phyloP scores from a whole-genome alignment of 2,797 vertebrate genomes.

The Microcaecilia unicolor region DNA sequence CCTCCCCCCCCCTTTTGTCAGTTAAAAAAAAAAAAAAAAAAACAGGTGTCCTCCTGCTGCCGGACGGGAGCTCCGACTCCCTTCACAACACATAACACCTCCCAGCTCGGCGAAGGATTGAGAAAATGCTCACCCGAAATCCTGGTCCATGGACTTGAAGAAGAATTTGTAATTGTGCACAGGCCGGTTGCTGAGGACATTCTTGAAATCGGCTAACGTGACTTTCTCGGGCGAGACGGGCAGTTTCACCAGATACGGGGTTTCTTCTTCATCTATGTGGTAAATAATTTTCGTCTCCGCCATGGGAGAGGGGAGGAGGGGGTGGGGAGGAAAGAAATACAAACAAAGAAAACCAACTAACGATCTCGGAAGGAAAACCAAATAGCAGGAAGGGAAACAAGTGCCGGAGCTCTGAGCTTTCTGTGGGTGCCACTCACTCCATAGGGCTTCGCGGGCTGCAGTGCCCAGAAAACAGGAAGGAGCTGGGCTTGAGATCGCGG shows the following conservation, averaged over 20 bases:
- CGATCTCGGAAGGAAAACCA: too few species aligned
- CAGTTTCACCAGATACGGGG: conserved; percentile 93
- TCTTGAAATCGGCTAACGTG: conserved; percentile 94
- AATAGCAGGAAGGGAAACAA: too few species aligned
- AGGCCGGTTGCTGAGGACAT: conserved; percentile 92
- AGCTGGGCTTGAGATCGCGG: conserved; percentile 4
- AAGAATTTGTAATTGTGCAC: conserved; percentile 96
- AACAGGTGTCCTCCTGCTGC: conserved; percentile 15
- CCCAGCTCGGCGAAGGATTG: too few species aligned
- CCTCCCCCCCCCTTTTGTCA: too few species aligned
- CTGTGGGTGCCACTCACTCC: conserved; percentile 5
- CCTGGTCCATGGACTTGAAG: conserved; percentile 98
- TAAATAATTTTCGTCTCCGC: conserved; percentile 98
- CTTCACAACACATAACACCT: too few species aligned
- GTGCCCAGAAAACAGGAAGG: conserved; percentile 17
- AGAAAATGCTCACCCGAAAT: conserved; percentile 81
- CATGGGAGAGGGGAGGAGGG: conserved; percentile 58
- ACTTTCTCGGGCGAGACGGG: conserved; percentile 87
- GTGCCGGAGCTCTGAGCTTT: too few species aligned
- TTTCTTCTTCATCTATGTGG: conserved; percentile 97
- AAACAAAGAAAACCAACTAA: too few species aligned
- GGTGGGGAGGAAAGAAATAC: too few species aligned
- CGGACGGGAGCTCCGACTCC: background rate
- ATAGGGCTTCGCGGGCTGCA: background rate
- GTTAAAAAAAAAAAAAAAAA: too few species aligned